These are phyloP conservation scores for Gonatopus flavifemur DNA, from an alignment of 1,140 invertebrate genomes.

Conservation along the genomic window DNA sequence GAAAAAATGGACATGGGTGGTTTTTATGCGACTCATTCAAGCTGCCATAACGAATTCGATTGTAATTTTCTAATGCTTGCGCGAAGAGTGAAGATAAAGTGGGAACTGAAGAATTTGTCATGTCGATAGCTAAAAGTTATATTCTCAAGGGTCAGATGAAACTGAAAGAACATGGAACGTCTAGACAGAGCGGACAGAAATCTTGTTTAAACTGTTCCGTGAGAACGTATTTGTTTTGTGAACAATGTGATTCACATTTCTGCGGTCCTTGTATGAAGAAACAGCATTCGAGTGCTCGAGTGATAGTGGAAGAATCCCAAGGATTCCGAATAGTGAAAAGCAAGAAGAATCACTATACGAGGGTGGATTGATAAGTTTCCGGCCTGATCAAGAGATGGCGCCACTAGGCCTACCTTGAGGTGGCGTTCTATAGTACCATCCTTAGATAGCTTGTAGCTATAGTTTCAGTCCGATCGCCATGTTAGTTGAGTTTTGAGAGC, in stretches of 20 bases:
- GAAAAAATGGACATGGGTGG: no score
- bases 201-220: not conserved
- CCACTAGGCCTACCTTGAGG: no score
- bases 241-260: not conserved
- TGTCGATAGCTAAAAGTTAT: not conserved
- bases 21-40: no score
- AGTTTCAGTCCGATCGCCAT: no score
- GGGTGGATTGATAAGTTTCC: no score
- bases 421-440: no score
- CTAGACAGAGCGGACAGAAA: not conserved
- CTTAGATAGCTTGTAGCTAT: no score
- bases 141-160: not conserved
- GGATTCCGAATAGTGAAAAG: not conserved
- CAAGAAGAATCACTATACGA: not conserved
- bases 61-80: not conserved
- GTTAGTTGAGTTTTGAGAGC: no score
- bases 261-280: not conserved
- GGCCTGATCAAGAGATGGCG: no score
- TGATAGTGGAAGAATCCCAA: not conserved
- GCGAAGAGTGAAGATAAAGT: not conserved
- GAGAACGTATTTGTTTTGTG: not conserved
- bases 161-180: not conserved
- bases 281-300: not conserved
- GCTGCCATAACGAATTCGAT: not conserved
- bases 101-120: not conserved